Conservation (phyloP, 2,113 vertebrate species). For the Syngnathus floridae region DNA sequence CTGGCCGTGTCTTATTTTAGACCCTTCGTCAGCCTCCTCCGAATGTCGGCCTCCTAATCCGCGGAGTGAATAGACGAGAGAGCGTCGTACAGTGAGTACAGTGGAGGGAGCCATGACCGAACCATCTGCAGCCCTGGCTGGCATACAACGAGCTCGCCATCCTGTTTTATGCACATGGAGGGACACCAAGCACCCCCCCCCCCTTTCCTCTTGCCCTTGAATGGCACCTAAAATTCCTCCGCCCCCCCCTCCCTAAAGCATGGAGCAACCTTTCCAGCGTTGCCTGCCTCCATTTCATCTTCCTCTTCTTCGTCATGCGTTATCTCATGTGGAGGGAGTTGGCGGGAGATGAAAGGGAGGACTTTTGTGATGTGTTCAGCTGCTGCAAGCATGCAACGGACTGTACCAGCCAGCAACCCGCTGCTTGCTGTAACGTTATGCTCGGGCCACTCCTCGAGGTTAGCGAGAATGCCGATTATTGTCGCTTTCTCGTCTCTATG, state of each 20-base stretch:
- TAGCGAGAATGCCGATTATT: neutral
- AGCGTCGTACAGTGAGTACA: conserved; percentile 52
- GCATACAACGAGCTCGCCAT: conserved; percentile 19
- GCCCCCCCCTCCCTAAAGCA: conserved; percentile 6
- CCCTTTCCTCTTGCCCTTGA: conserved; percentile 26
- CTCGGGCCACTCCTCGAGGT: neutral
- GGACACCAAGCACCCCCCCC: conserved; percentile 28
- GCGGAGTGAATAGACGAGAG: conserved; percentile 11
- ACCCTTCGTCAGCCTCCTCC: conserved; percentile 10
- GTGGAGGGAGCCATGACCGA: conserved; percentile 45
- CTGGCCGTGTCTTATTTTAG: conserved; percentile 27
- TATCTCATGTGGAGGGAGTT: conserved; percentile 34
- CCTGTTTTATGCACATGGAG: conserved; percentile 29
- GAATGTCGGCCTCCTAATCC: conserved; percentile 15
- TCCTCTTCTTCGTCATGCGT: conserved; percentile 3
- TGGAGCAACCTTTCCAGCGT: neutral
- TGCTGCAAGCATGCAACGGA: conserved; percentile 19
- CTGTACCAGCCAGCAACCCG: conserved; percentile 4
- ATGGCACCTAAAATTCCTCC: conserved; percentile 14
- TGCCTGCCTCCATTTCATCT: conserved; percentile 20
- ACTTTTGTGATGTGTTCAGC: conserved; percentile 27
- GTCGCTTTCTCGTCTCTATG: neutral
- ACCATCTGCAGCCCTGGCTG: conserved; percentile 73
- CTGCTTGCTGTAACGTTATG: conserved; percentile 7
- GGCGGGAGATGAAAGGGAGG: conserved; percentile 44